Evolutionary conservation across 2,797 vertebrate genomes (phyloP).

Genomic region (Monodelphis domestica): DNA sequence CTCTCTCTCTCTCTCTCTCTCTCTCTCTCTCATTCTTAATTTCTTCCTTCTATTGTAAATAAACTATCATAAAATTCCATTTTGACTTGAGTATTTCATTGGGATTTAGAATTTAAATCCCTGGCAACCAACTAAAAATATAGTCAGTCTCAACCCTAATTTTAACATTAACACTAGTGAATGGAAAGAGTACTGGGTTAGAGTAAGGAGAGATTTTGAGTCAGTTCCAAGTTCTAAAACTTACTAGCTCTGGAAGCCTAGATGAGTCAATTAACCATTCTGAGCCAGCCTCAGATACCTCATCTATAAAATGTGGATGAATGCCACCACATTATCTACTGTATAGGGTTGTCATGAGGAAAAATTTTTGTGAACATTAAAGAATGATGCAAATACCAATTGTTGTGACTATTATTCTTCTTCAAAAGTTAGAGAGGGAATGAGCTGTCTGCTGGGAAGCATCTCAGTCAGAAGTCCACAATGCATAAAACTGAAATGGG

Average conservation of each 20-base stretch:
- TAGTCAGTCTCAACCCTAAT: too few species aligned
- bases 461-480: neutral
- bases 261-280: neutral
- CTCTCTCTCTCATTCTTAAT: too few species aligned
- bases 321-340: neutral
- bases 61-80: too few species aligned
- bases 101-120: too few species aligned
- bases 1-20: too few species aligned
- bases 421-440: neutral
- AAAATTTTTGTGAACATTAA: neutral
- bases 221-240: conserved; percentile 1
- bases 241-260: neutral
- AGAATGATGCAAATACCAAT: neutral
- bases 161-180: conserved; percentile 2
- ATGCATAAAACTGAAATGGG: neutral
- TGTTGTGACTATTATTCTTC: neutral
- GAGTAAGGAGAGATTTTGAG: neutral
- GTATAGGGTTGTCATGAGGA: neutral
- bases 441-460: neutral
- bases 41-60: too few species aligned
- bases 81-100: too few species aligned
- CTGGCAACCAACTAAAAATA: too few species aligned
- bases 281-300: neutral
- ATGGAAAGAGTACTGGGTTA: neutral
- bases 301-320: neutral